phyloP scores from a whole-genome alignment of 35 echinoderm and acorn worm species.

The Diadema setosum region DNA sequence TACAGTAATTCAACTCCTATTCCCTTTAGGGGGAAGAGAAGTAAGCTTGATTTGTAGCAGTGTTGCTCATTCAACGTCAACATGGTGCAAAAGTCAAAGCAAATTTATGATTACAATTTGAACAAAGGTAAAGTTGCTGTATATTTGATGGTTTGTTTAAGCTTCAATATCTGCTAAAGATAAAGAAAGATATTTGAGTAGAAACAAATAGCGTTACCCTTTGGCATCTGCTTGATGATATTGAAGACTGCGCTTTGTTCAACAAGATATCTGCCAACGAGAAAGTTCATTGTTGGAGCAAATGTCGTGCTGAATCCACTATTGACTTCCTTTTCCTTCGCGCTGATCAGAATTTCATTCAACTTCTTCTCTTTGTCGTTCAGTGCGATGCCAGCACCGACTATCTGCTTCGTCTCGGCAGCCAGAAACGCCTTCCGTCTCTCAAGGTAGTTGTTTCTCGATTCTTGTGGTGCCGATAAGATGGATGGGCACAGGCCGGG shows the following conservation, averaged over 20 bases:
- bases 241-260: neutral
- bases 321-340: neutral
- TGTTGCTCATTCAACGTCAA: too few relatives aligned
- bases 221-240: neutral
- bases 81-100: too few relatives aligned
- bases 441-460: neutral
- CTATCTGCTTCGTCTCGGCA: neutral
- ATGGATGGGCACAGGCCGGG: too few relatives aligned
- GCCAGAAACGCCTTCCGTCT: neutral
- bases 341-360: neutral
- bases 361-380: neutral
- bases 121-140: too few relatives aligned
- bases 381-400: neutral
- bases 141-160: too few relatives aligned
- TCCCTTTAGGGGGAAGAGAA: too few relatives aligned
- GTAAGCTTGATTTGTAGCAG: too few relatives aligned
- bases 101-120: too few relatives aligned
- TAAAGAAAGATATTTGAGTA: too few relatives aligned
- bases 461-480: neutral
- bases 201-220: neutral
- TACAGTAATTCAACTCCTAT: too few relatives aligned
- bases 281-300: neutral
- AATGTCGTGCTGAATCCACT: neutral
- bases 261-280: neutral
- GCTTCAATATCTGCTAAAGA: too few relatives aligned